Evolutionary conservation across 2,888 invertebrate genomes (phyloP), one percentile per base, ranked within the genome.

Genomic region (Tachina grossa): DNA sequence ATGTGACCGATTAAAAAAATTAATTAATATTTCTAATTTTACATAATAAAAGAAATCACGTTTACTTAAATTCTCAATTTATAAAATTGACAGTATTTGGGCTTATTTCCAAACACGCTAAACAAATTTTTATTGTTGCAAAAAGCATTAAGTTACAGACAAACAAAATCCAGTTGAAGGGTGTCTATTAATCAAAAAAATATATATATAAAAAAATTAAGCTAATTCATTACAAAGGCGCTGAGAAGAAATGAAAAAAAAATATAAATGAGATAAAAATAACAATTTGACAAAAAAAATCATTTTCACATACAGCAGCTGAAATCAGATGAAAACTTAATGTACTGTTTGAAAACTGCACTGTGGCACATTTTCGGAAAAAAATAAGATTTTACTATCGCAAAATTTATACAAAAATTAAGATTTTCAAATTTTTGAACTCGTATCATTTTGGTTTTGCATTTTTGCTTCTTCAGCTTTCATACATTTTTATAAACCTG

Each of bases 121-220:
- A 39, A n/a, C n/a, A 39, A 3, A 9, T 59, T n/a, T 13, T 59
- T n/a, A 22, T 39, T 22, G n/a, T 14, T 4, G n/a, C 14, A 59
- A 39, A 59, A 39, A 6, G 8, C 10, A 39, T 22, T 39, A 9
- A 59, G 9, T 51, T 16, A 8, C 51, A 16, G 16, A 51, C 51
- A 51, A 2, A 2, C 51, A 51, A 51, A 57, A 57, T 13, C 31
- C 13, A 59, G 31, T 14, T 39, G 14, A 59, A n/a, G 39, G 14
- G 39, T 59, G 59, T 39, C 39, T 72, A 72, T 59, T 72, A 72
- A 59, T 72, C 59, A 72, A 72, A 72, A 47, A 49, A 31, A 31
- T 6, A 31, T 6, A 5, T 47, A 13, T 11, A 0, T 0, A 13
- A 0, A 10, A 13, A 47, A 3, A 47, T 11, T 47, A 49, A 74